Evolutionary conservation across 64 coral and sea anemone genomes (phyloP).

Genomic region (Dendronephthya gigantea): DNA sequence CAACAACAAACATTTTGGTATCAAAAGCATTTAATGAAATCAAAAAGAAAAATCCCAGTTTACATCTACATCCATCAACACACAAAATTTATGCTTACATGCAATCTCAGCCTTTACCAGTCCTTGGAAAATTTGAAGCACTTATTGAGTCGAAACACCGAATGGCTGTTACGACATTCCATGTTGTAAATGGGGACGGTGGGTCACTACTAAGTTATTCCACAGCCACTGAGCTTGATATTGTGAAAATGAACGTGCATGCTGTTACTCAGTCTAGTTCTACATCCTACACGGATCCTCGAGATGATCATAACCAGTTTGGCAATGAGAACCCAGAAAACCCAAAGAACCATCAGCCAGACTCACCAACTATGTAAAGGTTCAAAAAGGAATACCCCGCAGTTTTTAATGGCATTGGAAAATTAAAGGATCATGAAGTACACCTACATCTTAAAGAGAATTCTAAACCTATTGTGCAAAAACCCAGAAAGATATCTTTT

Average conservation of each 20-base stretch:
- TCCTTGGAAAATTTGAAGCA: background rate
- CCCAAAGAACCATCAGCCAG: background rate
- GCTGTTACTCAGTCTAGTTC: background rate
- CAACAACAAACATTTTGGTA: background rate
- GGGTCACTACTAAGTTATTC: constrained; percentile 1
- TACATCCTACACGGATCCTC: background rate
- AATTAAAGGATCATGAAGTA: background rate
- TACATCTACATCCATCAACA: background rate
- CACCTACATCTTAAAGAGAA: background rate
- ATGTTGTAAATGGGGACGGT: constrained; percentile 7
- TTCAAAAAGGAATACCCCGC: background rate
- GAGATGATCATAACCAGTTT: background rate
- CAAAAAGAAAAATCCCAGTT: background rate
- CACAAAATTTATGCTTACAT: constrained; percentile 10
- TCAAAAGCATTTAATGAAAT: constrained; percentile 1
- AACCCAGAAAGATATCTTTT: background rate
- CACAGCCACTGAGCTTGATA: background rate
- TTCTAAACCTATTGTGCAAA: background rate
- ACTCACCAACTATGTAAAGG: background rate
- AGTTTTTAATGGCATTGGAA: background rate
- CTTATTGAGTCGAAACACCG: constrained; percentile 1
- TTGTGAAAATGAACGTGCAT: background rate
- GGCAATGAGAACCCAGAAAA: background rate
- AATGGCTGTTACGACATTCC: background rate
- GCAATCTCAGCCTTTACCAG: constrained; percentile 6